These are phyloP conservation scores for Meriones unguiculatus DNA, from an alignment of 2,113 vertebrate genomes.

Conservation along the genomic window DNA sequence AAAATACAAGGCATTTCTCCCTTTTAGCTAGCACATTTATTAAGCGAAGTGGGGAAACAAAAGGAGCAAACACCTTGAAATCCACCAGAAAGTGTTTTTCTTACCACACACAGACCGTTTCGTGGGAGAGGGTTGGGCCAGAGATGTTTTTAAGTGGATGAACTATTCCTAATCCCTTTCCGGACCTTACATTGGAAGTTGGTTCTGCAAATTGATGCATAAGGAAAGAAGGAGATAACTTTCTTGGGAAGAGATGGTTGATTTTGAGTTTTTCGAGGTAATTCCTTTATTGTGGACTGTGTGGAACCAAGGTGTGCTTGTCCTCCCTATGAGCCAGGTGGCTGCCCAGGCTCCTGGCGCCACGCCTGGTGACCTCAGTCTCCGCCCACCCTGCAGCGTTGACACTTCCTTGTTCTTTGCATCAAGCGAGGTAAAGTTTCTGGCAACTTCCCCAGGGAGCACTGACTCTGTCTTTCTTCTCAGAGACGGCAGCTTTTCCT, in stretches of 20 bases:
- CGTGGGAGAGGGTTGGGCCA: too few species aligned
- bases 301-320: neutral
- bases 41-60: neutral
- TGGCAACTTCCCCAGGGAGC: neutral
- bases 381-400: neutral
- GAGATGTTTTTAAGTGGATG: neutral
- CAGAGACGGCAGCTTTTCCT: neutral
- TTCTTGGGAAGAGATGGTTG: neutral
- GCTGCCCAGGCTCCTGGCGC: neutral
- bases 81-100: neutral
- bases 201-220: neutral
- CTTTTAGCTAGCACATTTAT: neutral
- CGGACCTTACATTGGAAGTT: neutral
- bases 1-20: neutral
- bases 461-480: neutral
- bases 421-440: neutral
- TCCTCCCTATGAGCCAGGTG: neutral
- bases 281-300: neutral
- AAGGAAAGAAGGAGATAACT: neutral
- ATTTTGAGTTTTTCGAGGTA: neutral
- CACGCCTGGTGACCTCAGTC: too few species aligned
- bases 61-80: neutral
- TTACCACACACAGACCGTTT: neutral
- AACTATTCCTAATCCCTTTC: neutral
- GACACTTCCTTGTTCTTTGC: neutral